These are phyloP conservation scores for Phocoena sinus DNA, from an alignment of 2,113 vertebrate genomes.

Conservation along the genomic window DNA sequence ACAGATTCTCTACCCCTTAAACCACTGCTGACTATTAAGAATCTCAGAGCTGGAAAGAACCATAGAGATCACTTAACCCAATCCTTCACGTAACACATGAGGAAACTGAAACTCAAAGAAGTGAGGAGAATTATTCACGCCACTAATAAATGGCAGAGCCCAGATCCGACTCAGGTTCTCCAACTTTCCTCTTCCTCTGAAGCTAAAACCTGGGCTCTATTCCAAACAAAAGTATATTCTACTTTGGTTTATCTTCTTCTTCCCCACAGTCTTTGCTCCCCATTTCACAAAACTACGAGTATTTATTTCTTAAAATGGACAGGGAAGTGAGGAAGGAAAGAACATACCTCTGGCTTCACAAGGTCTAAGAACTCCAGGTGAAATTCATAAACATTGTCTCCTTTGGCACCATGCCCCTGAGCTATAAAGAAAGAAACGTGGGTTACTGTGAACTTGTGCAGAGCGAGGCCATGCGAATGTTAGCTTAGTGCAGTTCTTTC, in stretches of 20 bases:
- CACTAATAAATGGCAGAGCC: background rate
- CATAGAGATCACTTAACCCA: background rate
- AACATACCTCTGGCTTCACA: conserved; percentile 88
- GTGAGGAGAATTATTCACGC: background rate
- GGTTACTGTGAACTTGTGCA: background rate
- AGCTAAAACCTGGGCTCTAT: background rate
- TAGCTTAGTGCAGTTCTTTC: background rate
- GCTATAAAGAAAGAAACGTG: conserved; percentile 78
- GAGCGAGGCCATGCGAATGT: background rate
- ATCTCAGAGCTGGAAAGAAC: background rate
- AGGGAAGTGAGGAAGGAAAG: background rate
- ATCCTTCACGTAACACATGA: background rate
- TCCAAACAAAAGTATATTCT: background rate
- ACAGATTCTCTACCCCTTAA: background rate
- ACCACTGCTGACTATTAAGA: background rate
- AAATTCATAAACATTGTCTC: conserved; percentile 94
- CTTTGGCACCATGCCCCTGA: conserved; percentile 94
- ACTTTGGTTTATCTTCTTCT: background rate
- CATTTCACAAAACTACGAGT: background rate
- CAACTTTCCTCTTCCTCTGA: background rate
- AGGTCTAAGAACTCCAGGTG: conserved; percentile 89
- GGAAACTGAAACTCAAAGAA: background rate
- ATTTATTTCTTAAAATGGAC: background rate
- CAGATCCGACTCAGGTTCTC: background rate
- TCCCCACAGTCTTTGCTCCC: background rate